Evolutionary conservation across 2,113 vertebrate species (phyloP).

Genomic region (Sander lucioperca): DNA sequence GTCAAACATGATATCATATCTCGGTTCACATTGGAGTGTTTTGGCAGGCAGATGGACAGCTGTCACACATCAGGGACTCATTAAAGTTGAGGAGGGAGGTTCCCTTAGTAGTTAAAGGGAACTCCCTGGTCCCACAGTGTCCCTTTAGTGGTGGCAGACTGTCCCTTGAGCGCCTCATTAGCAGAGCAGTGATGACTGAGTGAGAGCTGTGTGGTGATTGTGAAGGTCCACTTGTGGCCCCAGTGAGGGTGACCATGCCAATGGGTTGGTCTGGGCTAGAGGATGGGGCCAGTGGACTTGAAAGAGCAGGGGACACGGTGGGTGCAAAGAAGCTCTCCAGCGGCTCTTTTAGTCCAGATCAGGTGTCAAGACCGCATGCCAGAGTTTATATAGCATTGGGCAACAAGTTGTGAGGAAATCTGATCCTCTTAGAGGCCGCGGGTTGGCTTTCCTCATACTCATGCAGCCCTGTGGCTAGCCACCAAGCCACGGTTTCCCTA

Average conservation of each 20-base stretch:
- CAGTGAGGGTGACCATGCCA: constrained; percentile 55
- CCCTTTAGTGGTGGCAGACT: constrained; percentile 56
- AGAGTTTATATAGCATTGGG: constrained; percentile 88
- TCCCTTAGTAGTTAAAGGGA: constrained; percentile 49
- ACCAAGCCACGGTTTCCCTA: constrained; percentile 67
- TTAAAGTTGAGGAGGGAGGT: constrained; percentile 20
- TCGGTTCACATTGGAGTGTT: constrained; percentile 18
- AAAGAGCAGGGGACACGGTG: constrained; percentile 69
- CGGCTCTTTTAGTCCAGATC: constrained; percentile 84
- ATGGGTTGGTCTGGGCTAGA: constrained; percentile 38
- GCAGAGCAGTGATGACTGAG: constrained; percentile 70
- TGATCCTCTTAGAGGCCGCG: constrained; percentile 70
- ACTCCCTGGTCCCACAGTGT: constrained; percentile 49
- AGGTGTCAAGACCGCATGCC: constrained; percentile 84
- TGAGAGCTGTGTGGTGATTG: constrained; percentile 50
- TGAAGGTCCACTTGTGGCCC: constrained; percentile 51
- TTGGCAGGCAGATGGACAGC: constrained; percentile 56
- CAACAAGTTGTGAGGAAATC: constrained; percentile 88
- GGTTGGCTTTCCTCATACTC: constrained; percentile 77
- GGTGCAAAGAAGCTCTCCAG: constrained; percentile 76
- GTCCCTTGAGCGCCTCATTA: constrained; percentile 78
- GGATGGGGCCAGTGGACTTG: constrained; percentile 61
- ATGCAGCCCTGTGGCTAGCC: constrained; percentile 63
- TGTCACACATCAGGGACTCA: constrained; percentile 45
- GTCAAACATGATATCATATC: constrained; percentile 2